Evolutionary conservation across 1,140 invertebrate species (phyloP), one percentile per base, ranked within the genome.

Genomic region (Hesperophylax magnus): DNA sequence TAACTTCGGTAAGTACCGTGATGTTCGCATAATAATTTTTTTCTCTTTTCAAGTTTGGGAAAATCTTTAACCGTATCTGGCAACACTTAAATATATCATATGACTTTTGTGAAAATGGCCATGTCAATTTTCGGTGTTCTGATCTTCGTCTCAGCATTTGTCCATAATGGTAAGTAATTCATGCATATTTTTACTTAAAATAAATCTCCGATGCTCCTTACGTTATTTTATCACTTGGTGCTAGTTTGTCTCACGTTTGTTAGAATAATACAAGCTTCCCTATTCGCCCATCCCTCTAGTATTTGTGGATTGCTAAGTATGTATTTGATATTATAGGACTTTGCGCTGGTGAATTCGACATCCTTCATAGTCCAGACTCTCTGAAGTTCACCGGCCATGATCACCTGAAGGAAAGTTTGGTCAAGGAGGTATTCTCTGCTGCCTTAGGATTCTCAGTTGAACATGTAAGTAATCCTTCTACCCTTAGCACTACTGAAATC

Each of bases 401-500:
- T 79, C 85, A 88, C 27, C 82, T 94, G 6, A 89, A 92, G 79
- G 91, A 94, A 85, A 93, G 92, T 78, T 87, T 92, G 20, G 87
- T 95, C 1, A 93, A 93, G 85, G 94, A 96, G 88, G 90, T 96
- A n/a, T 93, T 94, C 82, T 92, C 92, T 34, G 93, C 93, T 75
- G 88, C 92, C 69, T 88, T 95, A 82, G 95, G 95, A 75, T 93
- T 93, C 74, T 93, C 94, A 14, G 92, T 93, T 18, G 90, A 90
- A 84, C 89, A 91, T 77, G 85, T 87, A 75, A 84, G 61, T 79
- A 71, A 34, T 15, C 9, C 9, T 63, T 15, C 24, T 18, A 11
- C 39, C 39, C 39, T 14, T 47, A 47, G 39, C 39, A 47, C 39
- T 47, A 47, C 11, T 47, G 9, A 11, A 47, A 47, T 47, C 8